Base-by-base conservation (phyloP, 2,888 invertebrate genomes). In the Folsomia candida region DNA sequence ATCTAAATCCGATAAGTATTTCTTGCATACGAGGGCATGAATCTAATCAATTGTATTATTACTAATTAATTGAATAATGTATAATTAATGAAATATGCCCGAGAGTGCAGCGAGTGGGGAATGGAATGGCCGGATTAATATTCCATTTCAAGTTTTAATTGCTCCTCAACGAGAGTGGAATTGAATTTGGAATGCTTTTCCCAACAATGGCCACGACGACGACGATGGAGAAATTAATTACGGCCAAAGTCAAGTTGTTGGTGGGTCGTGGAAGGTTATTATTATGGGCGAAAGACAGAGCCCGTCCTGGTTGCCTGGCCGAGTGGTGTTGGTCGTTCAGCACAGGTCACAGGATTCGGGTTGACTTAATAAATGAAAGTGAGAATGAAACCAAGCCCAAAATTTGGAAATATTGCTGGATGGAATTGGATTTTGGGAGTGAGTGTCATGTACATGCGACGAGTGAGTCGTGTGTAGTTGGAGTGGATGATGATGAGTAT, bases 61-160 rank as follows among this genome's bases (percentile, higher is more conserved):
- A 14, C 14, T 9, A 37, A 9, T 4, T 37, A 37, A 37, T 37
- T 37, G 37, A 14, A 37, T 14, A n/a, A 37, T 37, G 37, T 37
- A 9, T 37, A 37, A 37, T 37, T 37, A 37, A 37, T 37, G 4
- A 9, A 37, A 37, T n/a, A n/a, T n/a, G n/a, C n/a, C n/a, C n/a
- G n/a, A n/a, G n/a, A n/a, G n/a, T n/a, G n/a, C n/a, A n/a, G n/a
- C n/a, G n/a, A n/a, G n/a, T n/a, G n/a, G n/a, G n/a, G n/a, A n/a
- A n/a, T n/a, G n/a, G n/a, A n/a, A n/a, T n/a, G n/a, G n/a, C n/a
- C 4, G n/a, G 54, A 54, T 54, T 54, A 54, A 54, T 54, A 54
- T 54, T 54, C 54, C 18, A 54, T 54, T 54, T 54, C 54, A 54
- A 54, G 20, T 54, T 54, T 54, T 54, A 54, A 54, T 54, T 54